Base-by-base conservation (phyloP, 2,113 vertebrate genomes). In the Archocentrus centrarchus region DNA sequence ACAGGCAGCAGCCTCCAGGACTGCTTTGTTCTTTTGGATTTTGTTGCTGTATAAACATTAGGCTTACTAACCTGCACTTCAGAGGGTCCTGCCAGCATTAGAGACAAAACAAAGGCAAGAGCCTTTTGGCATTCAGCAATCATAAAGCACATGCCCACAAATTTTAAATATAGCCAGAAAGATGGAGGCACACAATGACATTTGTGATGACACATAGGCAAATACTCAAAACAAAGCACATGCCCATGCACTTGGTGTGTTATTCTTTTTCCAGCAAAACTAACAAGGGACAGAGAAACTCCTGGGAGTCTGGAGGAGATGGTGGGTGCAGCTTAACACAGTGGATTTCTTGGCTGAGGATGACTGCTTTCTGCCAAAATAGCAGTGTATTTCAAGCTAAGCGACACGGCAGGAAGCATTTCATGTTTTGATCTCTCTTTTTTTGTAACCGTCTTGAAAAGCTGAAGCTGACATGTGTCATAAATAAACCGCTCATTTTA, bases 41-140 rank as follows among this genome's bases (percentile, higher is more conserved):
- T 75, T 64, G 60, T 30, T 63, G 17, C 77, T 81, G 85, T 83
- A 27, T 78, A 89, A 90, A 92, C 81, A 91, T 86, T 81, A 75
- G 61, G 77, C 24, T 77, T 66, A 57, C 86, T 81, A 86, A 87
- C 84, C 87, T 91, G 84, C 77, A 82, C 68, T 92, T 85, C 80
- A 83, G 73, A 81, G 82, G 78, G 11, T 83, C 59, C 63, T 75
- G 75, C 75, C 57, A 82, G 85, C 79, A 75, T 79, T 59, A 55
- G 35, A 77, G n/a, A 50, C 35, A n/a, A 85, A 89, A 86, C 64
- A 91, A 90, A 84, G 57, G 24, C 30, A 17, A 59, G 73, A 55
- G 35, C 37, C 39, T 75, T 18, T 81, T 75, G 47, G 77, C 78
- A 82, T 61, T 44, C 60, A 68, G 64, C 20, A 79, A 50, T 59